Evolutionary conservation across 1,140 invertebrate species (phyloP).

Genomic region (Nymphalis io): DNA sequence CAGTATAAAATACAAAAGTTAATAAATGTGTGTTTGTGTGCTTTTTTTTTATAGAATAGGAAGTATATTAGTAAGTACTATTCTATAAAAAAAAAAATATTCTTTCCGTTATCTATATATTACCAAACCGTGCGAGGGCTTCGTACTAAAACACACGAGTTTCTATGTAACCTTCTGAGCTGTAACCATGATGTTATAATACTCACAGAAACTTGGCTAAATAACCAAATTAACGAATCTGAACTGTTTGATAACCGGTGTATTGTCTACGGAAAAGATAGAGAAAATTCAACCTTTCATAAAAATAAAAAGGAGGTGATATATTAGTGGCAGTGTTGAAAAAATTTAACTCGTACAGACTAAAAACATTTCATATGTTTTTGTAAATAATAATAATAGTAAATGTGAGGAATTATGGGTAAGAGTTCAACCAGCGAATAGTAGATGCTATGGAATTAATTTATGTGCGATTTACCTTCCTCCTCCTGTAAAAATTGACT

Average conservation of each 20-base stretch:
- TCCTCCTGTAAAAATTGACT: background rate
- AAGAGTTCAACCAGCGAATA: background rate
- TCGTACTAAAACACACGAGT: conserved; percentile 3
- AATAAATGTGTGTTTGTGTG: no score
- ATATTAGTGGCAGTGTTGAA: conserved; percentile 8
- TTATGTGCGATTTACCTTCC: conserved; percentile 17
- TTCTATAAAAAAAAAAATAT: no score
- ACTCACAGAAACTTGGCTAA: conserved; percentile 12
- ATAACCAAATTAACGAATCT: background rate
- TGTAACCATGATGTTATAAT: conserved; percentile 8
- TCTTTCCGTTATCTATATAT: no score
- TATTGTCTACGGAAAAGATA: background rate
- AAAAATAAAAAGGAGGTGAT: conserved; percentile 9
- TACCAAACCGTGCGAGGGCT: background rate
- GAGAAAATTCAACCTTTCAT: background rate
- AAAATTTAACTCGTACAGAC: background rate
- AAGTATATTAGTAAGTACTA: no score
- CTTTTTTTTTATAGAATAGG: no score
- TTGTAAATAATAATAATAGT: no score
- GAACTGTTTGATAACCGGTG: conserved; percentile 10
- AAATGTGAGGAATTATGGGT: conserved; percentile 17
- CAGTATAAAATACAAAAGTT: no score
- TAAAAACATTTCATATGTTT: no score
- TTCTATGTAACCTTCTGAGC: background rate
- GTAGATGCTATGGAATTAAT: background rate